Base-by-base conservation (phyloP, 2,888 invertebrate species). In the Stenotaenia linearis region DNA sequence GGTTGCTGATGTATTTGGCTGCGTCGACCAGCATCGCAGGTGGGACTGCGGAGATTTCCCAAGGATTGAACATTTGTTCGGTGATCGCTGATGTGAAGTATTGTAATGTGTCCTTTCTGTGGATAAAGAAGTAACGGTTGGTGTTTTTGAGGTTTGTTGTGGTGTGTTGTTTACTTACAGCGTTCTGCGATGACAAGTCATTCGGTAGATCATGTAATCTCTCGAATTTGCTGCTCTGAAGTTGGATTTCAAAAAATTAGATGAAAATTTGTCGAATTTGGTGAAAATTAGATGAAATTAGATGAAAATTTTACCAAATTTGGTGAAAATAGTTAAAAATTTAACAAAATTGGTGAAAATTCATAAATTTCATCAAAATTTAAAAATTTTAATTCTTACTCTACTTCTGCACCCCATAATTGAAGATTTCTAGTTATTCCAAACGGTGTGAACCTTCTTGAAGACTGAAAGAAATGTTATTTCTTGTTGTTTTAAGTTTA, bases 381-480 rank as follows among this genome's bases (percentile, higher is more conserved):
- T n/a, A n/a, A n/a, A n/a, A n/a, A n/a, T n/a, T n/a, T n/a, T n/a
- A 10, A 37, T 37, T 6, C 10, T 37, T 37, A 37, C 37, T 37
- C 37, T 1, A 37, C 37, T 37, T 1, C 10, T 1, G 37, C 37
- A 15, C 37, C 37, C 15, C 9, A 5, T 86, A 95, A 93, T 84
- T 95, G 92, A 80, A 96, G 88, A 85, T 93, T 91, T 80, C 96
- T 91, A 9, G 91, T 90, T 83, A 95, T 91, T 28, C 91, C 91
- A 86, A 94, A 96, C 76, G 37, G 9, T 10, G 37, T 6, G 37
- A 12, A 15, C 9, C 5, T 3, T 37, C 15, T 37, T 1, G 37
- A 12, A 15, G 5, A 12, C 37, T 37, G 10, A 37, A 37, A 37
- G 15, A 37, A 37, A 37, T 32, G 32, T 32, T 32, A 9, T 4